Evolutionary conservation across 2,797 vertebrate genomes (phyloP).

Genomic region (Chromobotia macracanthus): DNA sequence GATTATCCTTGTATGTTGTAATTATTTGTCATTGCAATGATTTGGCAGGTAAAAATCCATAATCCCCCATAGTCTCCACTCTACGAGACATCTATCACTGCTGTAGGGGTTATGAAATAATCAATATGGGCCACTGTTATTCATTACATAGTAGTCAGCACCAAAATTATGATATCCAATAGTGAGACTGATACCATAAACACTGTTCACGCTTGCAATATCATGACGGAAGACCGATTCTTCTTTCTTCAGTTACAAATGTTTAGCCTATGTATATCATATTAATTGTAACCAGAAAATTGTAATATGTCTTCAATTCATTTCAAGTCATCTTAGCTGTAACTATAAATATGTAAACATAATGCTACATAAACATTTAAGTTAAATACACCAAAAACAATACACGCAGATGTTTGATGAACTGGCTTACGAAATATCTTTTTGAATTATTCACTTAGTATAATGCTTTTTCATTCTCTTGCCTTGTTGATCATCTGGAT

Average conservation of each 20-base stretch:
- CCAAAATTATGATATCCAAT: slow-evolving; percentile 14
- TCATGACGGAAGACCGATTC: neutral
- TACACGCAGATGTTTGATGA: no score
- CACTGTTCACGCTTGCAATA: slow-evolving; percentile 2
- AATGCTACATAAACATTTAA: no score
- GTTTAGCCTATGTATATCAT: neutral
- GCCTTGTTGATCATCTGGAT: slow-evolving; percentile 66
- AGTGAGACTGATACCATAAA: slow-evolving; percentile 18
- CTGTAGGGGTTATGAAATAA: slow-evolving; percentile 65
- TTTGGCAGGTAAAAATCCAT: slow-evolving; percentile 76
- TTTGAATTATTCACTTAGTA: slow-evolving; percentile 63
- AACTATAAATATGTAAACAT: no score
- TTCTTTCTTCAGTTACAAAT: slow-evolving; percentile 2
- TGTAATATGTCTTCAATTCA: no score
- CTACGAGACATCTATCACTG: slow-evolving; percentile 72
- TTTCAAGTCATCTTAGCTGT: no score
- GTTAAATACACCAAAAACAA: no score
- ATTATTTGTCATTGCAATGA: slow-evolving; percentile 65
- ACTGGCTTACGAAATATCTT: slow-evolving; percentile 50
- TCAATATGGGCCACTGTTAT: slow-evolving; percentile 71
- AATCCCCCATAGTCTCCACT: slow-evolving; percentile 71
- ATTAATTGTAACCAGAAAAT: no score
- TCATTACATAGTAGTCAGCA: slow-evolving; percentile 58
- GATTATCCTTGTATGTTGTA: slow-evolving; percentile 62
- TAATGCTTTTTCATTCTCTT: slow-evolving; percentile 60